Evolutionary conservation across 2,113 vertebrate species (phyloP).

Genomic region (Chlamydotis undulata): DNA sequence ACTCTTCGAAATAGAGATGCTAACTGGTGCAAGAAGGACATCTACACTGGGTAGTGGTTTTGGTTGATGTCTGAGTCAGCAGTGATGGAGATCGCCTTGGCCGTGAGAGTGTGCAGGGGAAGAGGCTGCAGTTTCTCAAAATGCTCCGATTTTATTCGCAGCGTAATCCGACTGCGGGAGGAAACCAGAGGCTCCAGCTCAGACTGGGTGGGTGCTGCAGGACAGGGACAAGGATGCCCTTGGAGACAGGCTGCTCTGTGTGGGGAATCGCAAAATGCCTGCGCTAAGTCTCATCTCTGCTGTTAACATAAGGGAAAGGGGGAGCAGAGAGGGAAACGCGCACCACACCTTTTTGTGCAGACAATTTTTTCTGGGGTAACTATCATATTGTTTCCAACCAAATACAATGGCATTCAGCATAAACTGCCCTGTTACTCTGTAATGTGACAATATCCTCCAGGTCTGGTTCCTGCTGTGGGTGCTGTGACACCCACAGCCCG

Average conservation of each 20-base stretch:
- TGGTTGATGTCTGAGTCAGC: fast-evolving
- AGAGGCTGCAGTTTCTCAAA: not conserved
- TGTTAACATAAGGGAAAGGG: not conserved
- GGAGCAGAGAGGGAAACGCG: not conserved
- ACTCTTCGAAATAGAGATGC: not conserved
- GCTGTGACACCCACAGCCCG: not conserved
- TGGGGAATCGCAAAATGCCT: not conserved
- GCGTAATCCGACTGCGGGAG: fast-evolving
- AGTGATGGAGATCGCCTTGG: not conserved
- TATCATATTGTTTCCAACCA: not conserved
- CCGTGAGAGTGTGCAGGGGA: not conserved
- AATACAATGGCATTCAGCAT: not conserved
- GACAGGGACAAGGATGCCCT: not conserved
- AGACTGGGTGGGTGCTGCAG: not conserved
- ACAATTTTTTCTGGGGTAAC: not conserved
- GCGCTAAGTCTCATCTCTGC: not conserved
- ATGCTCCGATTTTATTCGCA: not conserved
- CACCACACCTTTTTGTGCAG: not conserved
- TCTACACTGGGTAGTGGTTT: not conserved
- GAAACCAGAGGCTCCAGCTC: not conserved
- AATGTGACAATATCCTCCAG: not conserved
- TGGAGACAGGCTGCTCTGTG: not conserved
- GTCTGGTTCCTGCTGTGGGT: not conserved
- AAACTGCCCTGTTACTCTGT: not conserved
- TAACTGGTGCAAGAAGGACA: fast-evolving